Conservation (phyloP, 1,140 invertebrate genomes). For the Luehdorfia chinensis region DNA sequence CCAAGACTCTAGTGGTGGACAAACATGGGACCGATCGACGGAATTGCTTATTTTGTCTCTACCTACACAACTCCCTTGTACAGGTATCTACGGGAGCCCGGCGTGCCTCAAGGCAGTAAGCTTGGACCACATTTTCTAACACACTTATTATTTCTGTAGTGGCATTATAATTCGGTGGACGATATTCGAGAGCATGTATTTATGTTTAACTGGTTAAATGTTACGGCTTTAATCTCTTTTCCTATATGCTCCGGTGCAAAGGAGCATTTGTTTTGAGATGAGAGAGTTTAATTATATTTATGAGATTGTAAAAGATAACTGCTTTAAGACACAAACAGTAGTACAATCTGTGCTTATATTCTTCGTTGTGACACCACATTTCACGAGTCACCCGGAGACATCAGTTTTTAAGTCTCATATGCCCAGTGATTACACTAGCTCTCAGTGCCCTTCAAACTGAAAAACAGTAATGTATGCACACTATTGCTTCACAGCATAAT, state of each 20-base stretch:
- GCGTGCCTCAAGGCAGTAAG: constrained; percentile 46
- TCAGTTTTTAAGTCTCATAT: too few relatives aligned
- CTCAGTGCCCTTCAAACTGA: too few relatives aligned
- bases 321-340: too few relatives aligned
- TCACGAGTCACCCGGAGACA: too few relatives aligned
- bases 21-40: constrained; percentile 70
- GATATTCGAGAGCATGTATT: constrained; percentile 46
- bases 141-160: constrained; percentile 40
- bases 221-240: constrained; percentile 56
- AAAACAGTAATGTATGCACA: too few relatives aligned
- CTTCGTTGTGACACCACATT: too few relatives aligned
- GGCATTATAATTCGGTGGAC: constrained; percentile 51
- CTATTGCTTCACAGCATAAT: too few relatives aligned
- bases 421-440: too few relatives aligned
- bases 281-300: constrained; percentile 29
- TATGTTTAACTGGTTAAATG: constrained; percentile 35
- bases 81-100: constrained; percentile 47
- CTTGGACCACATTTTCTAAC: constrained; percentile 39
- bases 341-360: too few relatives aligned
- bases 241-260: constrained; percentile 1
- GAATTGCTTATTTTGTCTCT: constrained; percentile 76
- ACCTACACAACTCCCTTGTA: constrained; percentile 61
- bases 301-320: too few relatives aligned
- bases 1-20: constrained; percentile 72
- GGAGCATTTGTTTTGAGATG: constrained; percentile 19